Percentiles rank a stretch among this genome's conserved stretches.
These are phyloP conservation scores for Lasiurus borealis DNA, from an alignment of 2,113 vertebrate species.

Conservation along the genomic window DNA sequence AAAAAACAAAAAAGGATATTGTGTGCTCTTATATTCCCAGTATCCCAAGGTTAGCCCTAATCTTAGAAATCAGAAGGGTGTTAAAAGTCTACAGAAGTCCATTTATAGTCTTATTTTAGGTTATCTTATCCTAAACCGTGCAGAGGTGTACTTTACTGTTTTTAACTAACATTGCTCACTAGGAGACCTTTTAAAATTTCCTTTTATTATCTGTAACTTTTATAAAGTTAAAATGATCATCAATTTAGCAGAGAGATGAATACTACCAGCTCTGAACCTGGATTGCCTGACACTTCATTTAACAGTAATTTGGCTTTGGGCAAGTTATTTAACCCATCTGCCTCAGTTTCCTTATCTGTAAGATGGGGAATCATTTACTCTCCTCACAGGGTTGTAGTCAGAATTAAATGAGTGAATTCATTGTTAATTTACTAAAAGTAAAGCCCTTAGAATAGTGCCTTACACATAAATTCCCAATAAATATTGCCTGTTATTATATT, in stretches of 20 bases:
- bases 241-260: not conserved
- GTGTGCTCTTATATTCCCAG: not conserved
- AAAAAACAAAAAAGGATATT: not conserved
- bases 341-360: not conserved
- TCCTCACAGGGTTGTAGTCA: not conserved
- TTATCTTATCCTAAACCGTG: not conserved
- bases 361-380: not conserved
- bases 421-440: not conserved
- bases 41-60: not conserved
- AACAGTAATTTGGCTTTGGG: not conserved
- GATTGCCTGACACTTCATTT: not conserved
- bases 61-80: not conserved
- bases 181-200: slow-evolving; percentile 22
- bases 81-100: not conserved
- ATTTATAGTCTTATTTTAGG: not conserved
- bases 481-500: not conserved
- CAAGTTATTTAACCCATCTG: not conserved
- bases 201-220: slow-evolving; percentile 5
- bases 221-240: not conserved
- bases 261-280: not conserved
- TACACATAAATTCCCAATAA: not conserved
- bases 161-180: not conserved
- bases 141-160: not conserved
- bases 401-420: not conserved
- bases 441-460: not conserved